These are phyloP conservation scores for Troides helena DNA, from an alignment of 2,888 invertebrate genomes.

Conservation along the genomic window DNA sequence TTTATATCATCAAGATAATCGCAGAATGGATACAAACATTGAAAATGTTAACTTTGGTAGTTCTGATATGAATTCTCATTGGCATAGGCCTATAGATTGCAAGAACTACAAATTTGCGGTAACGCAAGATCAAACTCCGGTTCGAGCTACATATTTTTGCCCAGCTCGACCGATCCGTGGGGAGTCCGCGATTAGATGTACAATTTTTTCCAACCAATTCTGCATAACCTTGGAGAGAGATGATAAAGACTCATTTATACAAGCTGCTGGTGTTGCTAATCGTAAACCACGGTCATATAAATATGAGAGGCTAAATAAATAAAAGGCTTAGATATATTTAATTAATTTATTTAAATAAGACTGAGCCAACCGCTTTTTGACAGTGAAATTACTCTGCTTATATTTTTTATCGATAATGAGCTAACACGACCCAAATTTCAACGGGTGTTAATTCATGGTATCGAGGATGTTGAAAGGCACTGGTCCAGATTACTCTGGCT, in stretches of 20 bases:
- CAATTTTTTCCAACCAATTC: conserved; percentile 71
- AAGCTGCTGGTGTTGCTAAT: conserved; percentile 48
- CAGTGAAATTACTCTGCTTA: conserved; percentile 4
- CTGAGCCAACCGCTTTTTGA: conserved; percentile 25
- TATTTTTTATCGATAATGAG: no score
- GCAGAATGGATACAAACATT: conserved; percentile 41
- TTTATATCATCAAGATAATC: conserved; percentile 45
- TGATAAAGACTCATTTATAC: conserved; percentile 60
- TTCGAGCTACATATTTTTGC: conserved; percentile 65
- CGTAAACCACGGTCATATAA: conserved; percentile 52
- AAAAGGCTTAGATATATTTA: conserved; percentile 15
- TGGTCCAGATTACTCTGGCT: no score
- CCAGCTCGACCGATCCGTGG: conserved; percentile 60
- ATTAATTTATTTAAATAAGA: conserved; percentile 28
- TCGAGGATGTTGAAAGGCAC: no score
- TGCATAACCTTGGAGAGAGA: conserved; percentile 66
- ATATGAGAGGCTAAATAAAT: conserved; percentile 10
- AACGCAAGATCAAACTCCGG: conserved; percentile 55
- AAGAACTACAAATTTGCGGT: conserved; percentile 71
- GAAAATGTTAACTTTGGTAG: conserved; percentile 32
- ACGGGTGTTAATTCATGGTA: no score
- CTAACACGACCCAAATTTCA: no score
- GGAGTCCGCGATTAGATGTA: conserved; percentile 56
- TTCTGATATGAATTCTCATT: conserved; percentile 29
- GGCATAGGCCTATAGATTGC: conserved; percentile 59